Evolutionary conservation across 2,113 vertebrate species (phyloP), one percentile per base, ranked within the genome.

Genomic region (Pseudolaguvia tuberculata): DNA sequence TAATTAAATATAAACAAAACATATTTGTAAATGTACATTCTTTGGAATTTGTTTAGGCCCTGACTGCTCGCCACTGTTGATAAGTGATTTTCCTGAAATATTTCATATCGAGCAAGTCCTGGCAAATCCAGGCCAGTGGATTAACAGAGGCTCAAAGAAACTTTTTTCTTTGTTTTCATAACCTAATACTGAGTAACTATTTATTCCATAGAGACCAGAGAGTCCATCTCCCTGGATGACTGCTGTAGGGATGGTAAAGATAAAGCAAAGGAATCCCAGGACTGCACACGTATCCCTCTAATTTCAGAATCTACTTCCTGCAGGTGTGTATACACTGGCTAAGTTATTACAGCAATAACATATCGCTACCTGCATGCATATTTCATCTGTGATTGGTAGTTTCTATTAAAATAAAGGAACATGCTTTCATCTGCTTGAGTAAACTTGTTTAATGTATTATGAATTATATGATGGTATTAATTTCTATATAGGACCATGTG

Each of bases 161-260:
- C 50, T 23, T 14, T 42, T 3, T 15, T 6, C 23, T 66, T 66
- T 66, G 35, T 78, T 72, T 72, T 39, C 18, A 56, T 39, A 48
- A 56, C 39, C 57, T 72, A 29, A n/a, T 20, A 50, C 18, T 20
- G 47, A 55, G 31, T 31, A 29, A 25, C 42, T 80, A 56, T 72
- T 66, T 57, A 20, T 63, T 27, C 14, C 10, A 25, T 51, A 80
- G 78, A 63, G 42, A 52, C 70, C 21, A 51, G 51, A 18, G 84
- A 91, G 65, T 89, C 92, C n/a, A 65, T 87, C 39, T 82, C 91
- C 0, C 59, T 94, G 76, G 92, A 94, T 62, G 84, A 91, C 35
- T 99, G 97, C 87, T 99, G 97, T 78, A 86, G 90, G 4, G 91
- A 94, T 4, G 96, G 97, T 25, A 85, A 91, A 45, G 92, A 86